phyloP scores from a whole-genome alignment of 1,140 invertebrate species.

The Ylistrum balloti region DNA sequence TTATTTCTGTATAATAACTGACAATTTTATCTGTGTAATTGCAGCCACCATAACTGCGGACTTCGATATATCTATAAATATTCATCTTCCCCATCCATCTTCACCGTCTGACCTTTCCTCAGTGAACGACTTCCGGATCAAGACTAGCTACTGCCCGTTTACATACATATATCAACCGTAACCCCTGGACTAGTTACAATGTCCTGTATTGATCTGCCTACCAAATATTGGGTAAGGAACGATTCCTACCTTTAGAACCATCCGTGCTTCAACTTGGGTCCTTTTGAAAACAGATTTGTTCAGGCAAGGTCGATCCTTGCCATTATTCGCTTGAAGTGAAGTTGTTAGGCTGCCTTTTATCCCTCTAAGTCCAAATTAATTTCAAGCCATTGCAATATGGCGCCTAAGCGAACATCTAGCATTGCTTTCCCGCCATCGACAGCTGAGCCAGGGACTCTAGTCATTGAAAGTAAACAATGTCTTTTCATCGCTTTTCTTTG shows the following conservation, averaged over 20 bases:
- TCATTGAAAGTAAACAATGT: slow-evolving; percentile 36
- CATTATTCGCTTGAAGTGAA: slow-evolving; percentile 19
- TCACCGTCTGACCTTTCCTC: too few species aligned
- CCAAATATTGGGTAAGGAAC: neutral
- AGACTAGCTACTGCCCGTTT: too few species aligned
- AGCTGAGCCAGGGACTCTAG: slow-evolving; percentile 19
- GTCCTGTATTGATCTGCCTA: neutral
- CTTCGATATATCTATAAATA: too few species aligned
- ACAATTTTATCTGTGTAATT: too few species aligned
- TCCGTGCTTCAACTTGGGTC: slow-evolving; percentile 36
- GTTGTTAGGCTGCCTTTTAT: slow-evolving; percentile 24
- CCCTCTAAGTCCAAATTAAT: slow-evolving; percentile 33
- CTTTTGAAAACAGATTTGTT: slow-evolving; percentile 35
- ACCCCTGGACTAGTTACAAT: too few species aligned
- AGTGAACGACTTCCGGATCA: too few species aligned
- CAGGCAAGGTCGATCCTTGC: slow-evolving; percentile 11
- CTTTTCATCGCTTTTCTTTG: slow-evolving; percentile 33
- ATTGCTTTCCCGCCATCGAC: slow-evolving; percentile 9
- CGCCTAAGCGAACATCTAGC: slow-evolving; percentile 4
- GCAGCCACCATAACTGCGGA: too few species aligned
- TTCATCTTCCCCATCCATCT: too few species aligned
- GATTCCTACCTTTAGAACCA: slow-evolving; percentile 21
- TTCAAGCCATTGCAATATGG: slow-evolving; percentile 38
- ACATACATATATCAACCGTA: too few species aligned
- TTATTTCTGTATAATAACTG: too few species aligned